A percentile compares a stretch with the other conserved stretches of the same genome.
These are phyloP conservation scores for Vollenhovia emeryi DNA, from an alignment of 1,140 invertebrate species.

Conservation along the genomic window DNA sequence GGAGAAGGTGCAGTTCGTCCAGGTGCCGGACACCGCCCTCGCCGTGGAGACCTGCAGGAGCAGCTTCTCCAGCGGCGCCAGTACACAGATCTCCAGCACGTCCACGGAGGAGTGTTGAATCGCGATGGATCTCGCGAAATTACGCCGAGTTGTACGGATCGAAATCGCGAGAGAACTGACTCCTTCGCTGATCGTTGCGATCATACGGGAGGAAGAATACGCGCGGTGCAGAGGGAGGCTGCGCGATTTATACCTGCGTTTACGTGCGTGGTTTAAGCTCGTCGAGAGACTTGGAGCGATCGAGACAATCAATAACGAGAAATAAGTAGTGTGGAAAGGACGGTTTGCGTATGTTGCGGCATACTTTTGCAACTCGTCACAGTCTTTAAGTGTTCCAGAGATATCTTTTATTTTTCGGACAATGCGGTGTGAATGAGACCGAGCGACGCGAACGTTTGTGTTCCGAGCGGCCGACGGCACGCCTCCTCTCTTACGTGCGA, in stretches of 20 bases:
- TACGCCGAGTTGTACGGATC: not conserved
- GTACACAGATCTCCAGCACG: conserved; percentile 85
- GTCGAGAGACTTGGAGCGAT: not conserved
- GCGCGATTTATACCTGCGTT: not conserved
- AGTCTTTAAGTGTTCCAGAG: not conserved
- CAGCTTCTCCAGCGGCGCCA: conserved; percentile 86
- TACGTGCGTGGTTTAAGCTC: not conserved
- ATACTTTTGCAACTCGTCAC: not conserved
- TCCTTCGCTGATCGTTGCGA: not conserved
- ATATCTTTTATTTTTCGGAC: conserved; percentile 22
- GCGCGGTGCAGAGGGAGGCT: not conserved
- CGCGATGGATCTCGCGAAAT: not conserved
- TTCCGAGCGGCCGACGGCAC: not conserved
- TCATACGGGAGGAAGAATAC: not conserved
- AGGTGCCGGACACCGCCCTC: conserved; percentile 84
- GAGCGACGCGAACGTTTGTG: not conserved
- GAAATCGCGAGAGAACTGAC: conserved; percentile 12
- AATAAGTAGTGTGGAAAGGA: not conserved
- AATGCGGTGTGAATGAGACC: not conserved
- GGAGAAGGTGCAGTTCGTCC: conserved; percentile 84
- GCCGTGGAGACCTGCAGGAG: conserved; percentile 85
- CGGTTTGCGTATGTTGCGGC: not conserved
- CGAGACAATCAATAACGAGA: conserved; percentile 15
- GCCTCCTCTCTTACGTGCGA: not conserved
- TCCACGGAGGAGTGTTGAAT: conserved; percentile 83